Conservation (phyloP, 1,140 invertebrate genomes). For the Anthonomus grandis region DNA sequence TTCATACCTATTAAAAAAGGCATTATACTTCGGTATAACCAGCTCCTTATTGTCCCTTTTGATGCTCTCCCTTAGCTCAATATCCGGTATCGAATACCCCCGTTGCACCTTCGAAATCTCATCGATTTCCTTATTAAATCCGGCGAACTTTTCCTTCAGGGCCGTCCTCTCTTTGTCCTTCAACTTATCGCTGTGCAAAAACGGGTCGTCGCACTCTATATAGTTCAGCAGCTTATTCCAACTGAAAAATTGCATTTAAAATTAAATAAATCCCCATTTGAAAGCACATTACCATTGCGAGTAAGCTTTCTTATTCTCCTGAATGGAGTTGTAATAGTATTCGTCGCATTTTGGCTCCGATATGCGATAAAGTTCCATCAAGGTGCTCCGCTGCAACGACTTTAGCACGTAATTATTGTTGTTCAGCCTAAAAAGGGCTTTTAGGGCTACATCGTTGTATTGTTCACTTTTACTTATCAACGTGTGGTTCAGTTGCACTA, state of each 20-base stretch:
- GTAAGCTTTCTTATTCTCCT: slow-evolving; percentile 74
- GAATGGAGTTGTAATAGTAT: slow-evolving; percentile 78
- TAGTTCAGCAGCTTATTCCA: slow-evolving; percentile 81
- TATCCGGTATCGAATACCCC: slow-evolving; percentile 89
- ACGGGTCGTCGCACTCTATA: slow-evolving; percentile 66
- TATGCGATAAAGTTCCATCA: slow-evolving; percentile 75
- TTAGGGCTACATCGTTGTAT: slow-evolving; percentile 76
- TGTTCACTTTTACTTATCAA: slow-evolving; percentile 82
- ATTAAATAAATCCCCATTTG: neutral
- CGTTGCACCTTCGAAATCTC: slow-evolving; percentile 82
- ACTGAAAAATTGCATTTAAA: slow-evolving; percentile 51
- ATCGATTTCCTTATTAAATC: slow-evolving; percentile 94
- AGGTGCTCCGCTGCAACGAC: slow-evolving; percentile 76
- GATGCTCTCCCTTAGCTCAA: slow-evolving; percentile 76
- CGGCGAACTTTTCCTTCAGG: slow-evolving; percentile 92
- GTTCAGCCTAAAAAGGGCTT: slow-evolving; percentile 84
- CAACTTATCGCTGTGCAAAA: slow-evolving; percentile 64
- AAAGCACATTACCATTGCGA: slow-evolving; percentile 61
- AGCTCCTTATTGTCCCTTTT: slow-evolving; percentile 83
- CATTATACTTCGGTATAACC: slow-evolving; percentile 79
- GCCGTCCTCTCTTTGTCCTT: slow-evolving; percentile 84
- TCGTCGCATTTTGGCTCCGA: slow-evolving; percentile 81
- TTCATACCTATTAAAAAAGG: slow-evolving; percentile 69
- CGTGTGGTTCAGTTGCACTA: slow-evolving; percentile 80
- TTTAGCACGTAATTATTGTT: slow-evolving; percentile 93